Percentiles rank a stretch among this genome's conserved stretches.
These are phyloP conservation scores for Grallaria varia DNA, from an alignment of 2,113 vertebrate genomes.

Conservation along the genomic window DNA sequence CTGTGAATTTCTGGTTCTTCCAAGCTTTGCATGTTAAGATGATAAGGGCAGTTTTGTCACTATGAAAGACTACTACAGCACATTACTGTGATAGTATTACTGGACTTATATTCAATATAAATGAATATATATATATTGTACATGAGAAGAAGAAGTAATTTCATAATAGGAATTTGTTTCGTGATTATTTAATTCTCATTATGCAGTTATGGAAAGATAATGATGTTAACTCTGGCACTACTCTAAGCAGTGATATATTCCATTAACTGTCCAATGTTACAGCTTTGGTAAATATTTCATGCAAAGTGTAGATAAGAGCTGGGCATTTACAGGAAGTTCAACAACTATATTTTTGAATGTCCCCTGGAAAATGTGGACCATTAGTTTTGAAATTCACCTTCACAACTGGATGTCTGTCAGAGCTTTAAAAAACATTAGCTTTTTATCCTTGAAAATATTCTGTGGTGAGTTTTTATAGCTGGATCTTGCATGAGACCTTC, in stretches of 20 bases:
- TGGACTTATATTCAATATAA: constrained; percentile 50
- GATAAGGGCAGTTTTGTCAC: constrained; percentile 67
- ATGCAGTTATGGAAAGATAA: constrained; percentile 45
- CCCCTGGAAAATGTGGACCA: neutral
- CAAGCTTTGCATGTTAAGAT: constrained; percentile 77
- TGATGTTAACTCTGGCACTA: constrained; percentile 40
- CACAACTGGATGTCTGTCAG: constrained; percentile 12
- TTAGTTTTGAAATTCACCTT: constrained; percentile 13
- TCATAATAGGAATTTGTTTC: constrained; percentile 70
- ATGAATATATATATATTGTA: constrained; percentile 48
- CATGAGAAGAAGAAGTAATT: constrained; percentile 56
- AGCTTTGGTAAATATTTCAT: constrained; percentile 22
- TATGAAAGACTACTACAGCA: constrained; percentile 63
- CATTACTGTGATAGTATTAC: constrained; percentile 68
- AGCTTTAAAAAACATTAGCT: constrained; percentile 24
- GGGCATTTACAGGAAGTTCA: constrained; percentile 21
- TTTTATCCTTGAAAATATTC: constrained; percentile 55
- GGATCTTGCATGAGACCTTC: constrained; percentile 62
- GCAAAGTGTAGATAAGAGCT: constrained; percentile 25
- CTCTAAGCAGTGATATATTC: constrained; percentile 17
- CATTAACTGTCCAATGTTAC: neutral
- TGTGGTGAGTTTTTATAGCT: constrained; percentile 46
- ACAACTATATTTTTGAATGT: constrained; percentile 12
- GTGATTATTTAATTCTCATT: constrained; percentile 60
- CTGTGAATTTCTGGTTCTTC: constrained; percentile 72